phyloP scores from a whole-genome alignment of 2,113 vertebrate genomes.

The Caranx melampygus region DNA sequence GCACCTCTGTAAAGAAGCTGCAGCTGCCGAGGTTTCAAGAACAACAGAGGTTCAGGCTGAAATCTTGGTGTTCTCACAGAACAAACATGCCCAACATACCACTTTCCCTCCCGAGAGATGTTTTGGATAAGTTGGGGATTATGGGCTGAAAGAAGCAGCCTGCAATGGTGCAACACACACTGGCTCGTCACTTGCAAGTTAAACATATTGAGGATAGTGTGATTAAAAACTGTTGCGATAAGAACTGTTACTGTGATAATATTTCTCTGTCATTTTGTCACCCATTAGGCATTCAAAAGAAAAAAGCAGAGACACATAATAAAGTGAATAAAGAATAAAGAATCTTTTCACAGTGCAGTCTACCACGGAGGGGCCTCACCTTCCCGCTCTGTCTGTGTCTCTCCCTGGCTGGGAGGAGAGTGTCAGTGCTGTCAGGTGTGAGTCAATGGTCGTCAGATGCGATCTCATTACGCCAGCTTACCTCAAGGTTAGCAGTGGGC shows the following conservation, averaged over 20 bases:
- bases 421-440: slow-evolving; percentile 76
- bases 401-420: slow-evolving; percentile 51
- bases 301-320: background rate
- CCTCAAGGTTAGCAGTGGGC: slow-evolving; percentile 81
- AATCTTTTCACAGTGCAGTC: slow-evolving; percentile 17
- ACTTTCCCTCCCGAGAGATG: slow-evolving; percentile 4
- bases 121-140: background rate
- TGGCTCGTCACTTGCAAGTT: background rate
- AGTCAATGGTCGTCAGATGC: slow-evolving; percentile 81
- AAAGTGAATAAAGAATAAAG: slow-evolving; percentile 9
- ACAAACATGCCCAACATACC: slow-evolving; percentile 8
- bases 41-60: background rate
- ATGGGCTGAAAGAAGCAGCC: background rate
- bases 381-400: slow-evolving; percentile 49
- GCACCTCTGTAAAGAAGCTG: slow-evolving; percentile 6
- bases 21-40: slow-evolving; percentile 17
- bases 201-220: slow-evolving; percentile 1
- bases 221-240: background rate
- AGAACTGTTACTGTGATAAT: background rate
- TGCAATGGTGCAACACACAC: background rate
- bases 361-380: slow-evolving; percentile 47
- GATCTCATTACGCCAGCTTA: slow-evolving; percentile 83
- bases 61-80: background rate
- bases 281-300: background rate
- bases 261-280: background rate